phyloP scores from a whole-genome alignment of 2,113 vertebrate genomes.

The Pseudopipra pipra region DNA sequence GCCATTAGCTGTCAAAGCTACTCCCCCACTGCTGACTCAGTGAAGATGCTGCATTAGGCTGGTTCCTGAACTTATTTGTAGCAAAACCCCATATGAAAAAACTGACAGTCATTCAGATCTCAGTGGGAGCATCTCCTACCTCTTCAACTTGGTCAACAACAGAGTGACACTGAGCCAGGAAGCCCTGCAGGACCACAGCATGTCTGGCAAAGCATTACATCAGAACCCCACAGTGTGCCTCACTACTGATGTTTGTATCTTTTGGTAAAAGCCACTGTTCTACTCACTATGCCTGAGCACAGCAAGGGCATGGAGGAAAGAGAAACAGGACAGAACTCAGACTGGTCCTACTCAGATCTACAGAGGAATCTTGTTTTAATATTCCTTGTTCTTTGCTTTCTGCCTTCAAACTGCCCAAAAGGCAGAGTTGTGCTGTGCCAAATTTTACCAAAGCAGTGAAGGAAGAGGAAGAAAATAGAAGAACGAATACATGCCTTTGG shows the following conservation, averaged over 20 bases:
- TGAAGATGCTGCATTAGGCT: background rate
- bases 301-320: fast-evolving
- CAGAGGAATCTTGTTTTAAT: background rate
- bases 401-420: background rate
- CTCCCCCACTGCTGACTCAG: background rate
- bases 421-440: background rate
- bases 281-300: background rate
- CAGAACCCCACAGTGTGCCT: background rate
- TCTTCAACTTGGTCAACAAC: background rate
- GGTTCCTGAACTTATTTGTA: background rate
- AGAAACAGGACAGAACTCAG: background rate
- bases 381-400: background rate
- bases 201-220: background rate
- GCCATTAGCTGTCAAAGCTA: background rate
- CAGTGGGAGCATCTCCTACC: background rate
- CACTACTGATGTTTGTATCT: background rate
- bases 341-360: background rate
- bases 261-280: background rate
- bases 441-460: background rate
- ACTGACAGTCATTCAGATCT: background rate
- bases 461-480: background rate
- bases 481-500: background rate
- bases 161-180: background rate
- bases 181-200: background rate
- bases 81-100: background rate